These are phyloP conservation scores for Plagodis pulveraria DNA, from an alignment of 2,888 invertebrate genomes.

Conservation along the genomic window DNA sequence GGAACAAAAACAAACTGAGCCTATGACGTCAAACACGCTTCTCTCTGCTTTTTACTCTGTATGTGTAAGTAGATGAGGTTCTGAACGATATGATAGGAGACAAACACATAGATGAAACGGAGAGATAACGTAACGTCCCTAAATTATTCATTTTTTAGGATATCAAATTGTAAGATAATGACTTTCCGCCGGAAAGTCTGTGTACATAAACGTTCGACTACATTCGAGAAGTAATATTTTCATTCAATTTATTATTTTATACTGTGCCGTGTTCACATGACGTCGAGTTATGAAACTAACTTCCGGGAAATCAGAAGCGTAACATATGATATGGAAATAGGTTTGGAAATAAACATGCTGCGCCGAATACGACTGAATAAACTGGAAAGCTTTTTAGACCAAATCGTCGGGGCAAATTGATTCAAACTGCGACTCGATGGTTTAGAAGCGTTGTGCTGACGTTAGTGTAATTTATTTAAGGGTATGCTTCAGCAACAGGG, in stretches of 20 bases:
- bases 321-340: constrained; percentile 41
- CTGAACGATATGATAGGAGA: constrained; percentile 13
- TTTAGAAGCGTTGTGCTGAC: constrained; percentile 52
- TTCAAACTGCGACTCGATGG: constrained; percentile 50
- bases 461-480: constrained; percentile 55
- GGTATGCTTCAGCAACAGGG: constrained; percentile 8
- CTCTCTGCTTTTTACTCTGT: not conserved
- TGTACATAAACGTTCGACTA: constrained; percentile 21
- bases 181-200: constrained; percentile 45
- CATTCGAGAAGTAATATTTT: constrained; percentile 33
- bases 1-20: not conserved
- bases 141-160: constrained; percentile 32
- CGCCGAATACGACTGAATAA: constrained; percentile 21
- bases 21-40: not conserved
- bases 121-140: constrained; percentile 20
- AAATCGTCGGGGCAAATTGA: constrained; percentile 50
- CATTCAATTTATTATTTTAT: constrained; percentile 41
- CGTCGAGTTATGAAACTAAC: constrained; percentile 39
- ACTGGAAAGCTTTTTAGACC: constrained; percentile 37
- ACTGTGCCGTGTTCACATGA: constrained; percentile 34
- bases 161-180: constrained; percentile 51
- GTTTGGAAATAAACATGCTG: constrained; percentile 42
- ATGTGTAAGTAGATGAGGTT: constrained; percentile 4
- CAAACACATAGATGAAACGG: constrained; percentile 18
- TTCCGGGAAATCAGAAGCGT: constrained; percentile 41